These are phyloP conservation scores for Melanchra persicariae DNA, from an alignment of 2,888 invertebrate species.

Conservation along the genomic window DNA sequence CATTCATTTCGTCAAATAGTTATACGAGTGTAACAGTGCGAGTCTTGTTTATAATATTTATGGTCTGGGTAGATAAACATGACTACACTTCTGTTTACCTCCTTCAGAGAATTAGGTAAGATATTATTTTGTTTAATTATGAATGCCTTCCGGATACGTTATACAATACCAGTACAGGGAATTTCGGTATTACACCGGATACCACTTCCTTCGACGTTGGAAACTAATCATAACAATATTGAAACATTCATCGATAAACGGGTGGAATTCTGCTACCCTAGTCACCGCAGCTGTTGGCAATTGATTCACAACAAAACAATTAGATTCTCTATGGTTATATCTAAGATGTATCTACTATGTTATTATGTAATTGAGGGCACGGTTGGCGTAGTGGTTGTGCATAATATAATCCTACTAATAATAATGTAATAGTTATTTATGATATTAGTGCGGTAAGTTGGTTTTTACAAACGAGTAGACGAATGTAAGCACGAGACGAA, in stretches of 20 bases:
- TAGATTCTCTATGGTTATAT: neutral
- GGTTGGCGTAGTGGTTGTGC: too few species aligned
- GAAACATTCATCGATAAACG: neutral
- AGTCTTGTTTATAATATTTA: too few species aligned
- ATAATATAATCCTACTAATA: too few species aligned
- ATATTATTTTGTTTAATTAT: neutral
- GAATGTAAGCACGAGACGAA: too few species aligned
- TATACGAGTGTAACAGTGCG: too few species aligned
- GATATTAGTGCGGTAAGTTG: too few species aligned
- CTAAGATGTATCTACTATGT: too few species aligned
- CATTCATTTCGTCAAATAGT: too few species aligned
- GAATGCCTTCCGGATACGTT: neutral
- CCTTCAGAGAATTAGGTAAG: neutral
- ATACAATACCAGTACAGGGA: neutral
- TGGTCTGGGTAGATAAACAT: neutral
- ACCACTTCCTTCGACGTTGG: neutral
- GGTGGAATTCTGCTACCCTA: too few species aligned
- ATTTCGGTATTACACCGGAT: neutral
- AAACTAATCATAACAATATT: neutral
- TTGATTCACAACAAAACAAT: neutral
- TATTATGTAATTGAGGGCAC: too few species aligned
- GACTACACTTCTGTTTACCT: neutral
- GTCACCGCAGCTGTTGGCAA: constrained; percentile 4
- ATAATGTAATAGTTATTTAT: too few species aligned
- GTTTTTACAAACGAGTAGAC: too few species aligned